Percentiles rank a stretch among this genome's conserved stretches.
These are phyloP conservation scores for Toxonevra muliebris DNA, from an alignment of 2,888 invertebrate genomes.

Conservation along the genomic window DNA sequence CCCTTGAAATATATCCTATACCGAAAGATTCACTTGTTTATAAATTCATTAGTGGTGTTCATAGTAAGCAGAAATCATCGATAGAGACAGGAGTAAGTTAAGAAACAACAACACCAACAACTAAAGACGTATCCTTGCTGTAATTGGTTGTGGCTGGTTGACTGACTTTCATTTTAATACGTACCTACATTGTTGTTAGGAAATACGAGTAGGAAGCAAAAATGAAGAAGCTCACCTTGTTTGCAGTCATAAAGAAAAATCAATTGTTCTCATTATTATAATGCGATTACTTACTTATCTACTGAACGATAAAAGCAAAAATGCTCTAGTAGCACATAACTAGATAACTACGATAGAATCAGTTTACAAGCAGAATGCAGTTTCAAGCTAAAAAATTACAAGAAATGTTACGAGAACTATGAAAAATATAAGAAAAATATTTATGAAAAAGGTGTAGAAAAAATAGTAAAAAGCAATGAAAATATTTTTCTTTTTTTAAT, in stretches of 20 bases:
- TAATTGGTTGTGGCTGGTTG: too few relatives aligned
- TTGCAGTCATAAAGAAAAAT: constrained; percentile 55
- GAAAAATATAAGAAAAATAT: too few relatives aligned
- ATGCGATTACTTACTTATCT: constrained; percentile 62
- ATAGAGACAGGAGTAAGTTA: constrained; percentile 28
- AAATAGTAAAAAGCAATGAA: too few relatives aligned
- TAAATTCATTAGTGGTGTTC: constrained; percentile 61
- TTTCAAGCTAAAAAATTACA: too few relatives aligned
- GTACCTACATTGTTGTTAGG: constrained; percentile 8
- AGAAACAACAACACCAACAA: constrained; percentile 18
- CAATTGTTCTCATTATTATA: constrained; percentile 64
- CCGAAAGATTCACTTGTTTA: constrained; percentile 57
- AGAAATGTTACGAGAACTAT: too few relatives aligned
- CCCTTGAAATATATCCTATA: not conserved
- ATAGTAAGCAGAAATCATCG: constrained; percentile 43
- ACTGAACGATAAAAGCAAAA: constrained; percentile 54
- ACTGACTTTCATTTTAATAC: not conserved
- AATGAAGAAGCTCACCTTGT: constrained; percentile 34
- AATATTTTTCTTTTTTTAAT: too few relatives aligned
- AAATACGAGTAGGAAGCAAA: constrained; percentile 21
- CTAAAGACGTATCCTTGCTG: not conserved
- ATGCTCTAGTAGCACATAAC: not conserved
- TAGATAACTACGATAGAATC: too few relatives aligned
- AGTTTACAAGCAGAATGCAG: too few relatives aligned
- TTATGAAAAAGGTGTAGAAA: too few relatives aligned